phyloP scores from a whole-genome alignment of 2,888 invertebrate genomes.

The Trachelus tabidus region DNA sequence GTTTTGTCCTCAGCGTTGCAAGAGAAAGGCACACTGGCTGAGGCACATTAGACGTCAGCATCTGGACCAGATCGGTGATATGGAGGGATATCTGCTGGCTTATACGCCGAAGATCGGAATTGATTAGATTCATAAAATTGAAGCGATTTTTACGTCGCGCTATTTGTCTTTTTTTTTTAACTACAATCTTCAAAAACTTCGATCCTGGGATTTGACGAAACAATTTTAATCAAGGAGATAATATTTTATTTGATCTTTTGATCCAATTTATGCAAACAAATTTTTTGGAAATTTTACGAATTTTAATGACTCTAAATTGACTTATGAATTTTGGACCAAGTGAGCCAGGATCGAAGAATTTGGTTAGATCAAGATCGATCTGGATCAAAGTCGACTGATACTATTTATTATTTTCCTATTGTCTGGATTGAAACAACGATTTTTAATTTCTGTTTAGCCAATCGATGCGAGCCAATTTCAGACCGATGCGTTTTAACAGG shows the following conservation, averaged over 20 bases:
- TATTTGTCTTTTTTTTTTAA: neutral
- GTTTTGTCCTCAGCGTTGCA: slow-evolving; percentile 64
- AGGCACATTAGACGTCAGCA: slow-evolving; percentile 70
- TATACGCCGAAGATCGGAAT: slow-evolving; percentile 31
- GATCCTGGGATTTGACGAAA: neutral
- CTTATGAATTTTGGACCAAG: neutral
- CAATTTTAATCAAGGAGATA: neutral
- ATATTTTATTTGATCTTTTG: neutral
- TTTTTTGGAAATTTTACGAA: neutral
- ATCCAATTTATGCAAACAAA: too few species aligned
- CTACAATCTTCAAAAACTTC: neutral
- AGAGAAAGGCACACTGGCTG: slow-evolving; percentile 67
- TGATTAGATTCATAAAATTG: slow-evolving; percentile 16
- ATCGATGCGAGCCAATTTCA: too few species aligned
- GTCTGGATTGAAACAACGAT: too few species aligned
- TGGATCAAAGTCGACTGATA: neutral
- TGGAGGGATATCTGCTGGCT: slow-evolving; percentile 59
- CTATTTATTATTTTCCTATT: neutral
- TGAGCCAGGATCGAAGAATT: neutral
- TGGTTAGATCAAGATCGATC: neutral
- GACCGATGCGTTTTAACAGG: too few species aligned
- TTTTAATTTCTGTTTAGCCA: too few species aligned
- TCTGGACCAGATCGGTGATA: slow-evolving; percentile 67
- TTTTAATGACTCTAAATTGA: neutral
- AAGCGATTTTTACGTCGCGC: neutral